phyloP scores from a whole-genome alignment of 2,797 vertebrate species.

The Vireo griseus region DNA sequence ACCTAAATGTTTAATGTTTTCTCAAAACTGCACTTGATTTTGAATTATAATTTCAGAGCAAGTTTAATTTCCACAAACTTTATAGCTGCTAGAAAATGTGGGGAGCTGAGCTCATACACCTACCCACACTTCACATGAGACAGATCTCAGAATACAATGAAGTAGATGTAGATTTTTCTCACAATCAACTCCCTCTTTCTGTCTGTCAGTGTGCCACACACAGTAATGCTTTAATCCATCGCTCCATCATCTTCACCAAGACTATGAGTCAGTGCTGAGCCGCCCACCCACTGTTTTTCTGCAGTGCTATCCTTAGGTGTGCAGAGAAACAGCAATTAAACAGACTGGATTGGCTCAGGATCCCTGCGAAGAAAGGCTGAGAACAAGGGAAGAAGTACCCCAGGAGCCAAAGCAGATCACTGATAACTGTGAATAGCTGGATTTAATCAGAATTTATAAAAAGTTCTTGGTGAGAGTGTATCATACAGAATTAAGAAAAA shows the following conservation, averaged over 20 bases:
- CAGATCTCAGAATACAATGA: neutral
- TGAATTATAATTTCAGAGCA: neutral
- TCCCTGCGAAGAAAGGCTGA: neutral
- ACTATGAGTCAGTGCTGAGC: neutral
- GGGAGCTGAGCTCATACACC: neutral
- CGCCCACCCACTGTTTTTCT: neutral
- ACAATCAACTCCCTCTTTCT: neutral
- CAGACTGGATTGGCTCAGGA: neutral
- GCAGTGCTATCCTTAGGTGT: neutral
- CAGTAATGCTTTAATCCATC: constrained; percentile 10
- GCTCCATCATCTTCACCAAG: constrained; percentile 6
- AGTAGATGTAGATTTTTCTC: neutral
- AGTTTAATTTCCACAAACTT: neutral
- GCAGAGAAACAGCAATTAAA: constrained; percentile 40
- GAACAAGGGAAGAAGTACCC: neutral
- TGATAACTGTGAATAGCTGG: constrained; percentile 4
- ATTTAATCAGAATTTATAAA: constrained; percentile 32
- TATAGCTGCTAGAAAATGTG: neutral
- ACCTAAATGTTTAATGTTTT: neutral
- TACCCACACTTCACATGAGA: neutral
- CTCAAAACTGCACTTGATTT: neutral
- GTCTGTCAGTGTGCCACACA: neutral
- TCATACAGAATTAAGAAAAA: neutral
- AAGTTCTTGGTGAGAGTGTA: neutral
- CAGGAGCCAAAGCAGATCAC: neutral